Evolutionary conservation across 2,113 vertebrate genomes (phyloP).

Genomic region (Silurus meridionalis): DNA sequence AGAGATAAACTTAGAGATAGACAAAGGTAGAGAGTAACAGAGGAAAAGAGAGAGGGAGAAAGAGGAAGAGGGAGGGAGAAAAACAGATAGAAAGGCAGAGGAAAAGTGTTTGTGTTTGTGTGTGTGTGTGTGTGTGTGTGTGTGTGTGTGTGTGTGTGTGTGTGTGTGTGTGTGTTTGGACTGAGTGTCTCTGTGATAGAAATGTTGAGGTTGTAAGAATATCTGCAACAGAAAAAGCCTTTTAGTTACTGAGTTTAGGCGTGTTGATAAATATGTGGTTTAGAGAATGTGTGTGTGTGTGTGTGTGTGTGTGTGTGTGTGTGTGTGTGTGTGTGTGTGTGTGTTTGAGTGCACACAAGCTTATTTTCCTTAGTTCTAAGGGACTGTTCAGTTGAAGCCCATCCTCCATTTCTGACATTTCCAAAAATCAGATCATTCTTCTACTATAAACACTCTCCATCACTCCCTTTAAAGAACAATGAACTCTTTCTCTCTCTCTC

Average conservation of each 20-base stretch:
- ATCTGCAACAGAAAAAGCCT: not conserved
- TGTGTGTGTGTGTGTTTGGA: conserved; percentile 41
- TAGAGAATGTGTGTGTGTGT: not conserved
- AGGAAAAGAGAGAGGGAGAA: too few relatives aligned
- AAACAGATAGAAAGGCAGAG: too few relatives aligned
- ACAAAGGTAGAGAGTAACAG: too few relatives aligned
- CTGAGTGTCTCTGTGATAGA: not conserved
- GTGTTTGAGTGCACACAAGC: too few relatives aligned
- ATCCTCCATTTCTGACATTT: conserved; percentile 10
- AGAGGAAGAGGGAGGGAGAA: too few relatives aligned
- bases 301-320: conserved; percentile 59
- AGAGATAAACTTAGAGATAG: too few relatives aligned
- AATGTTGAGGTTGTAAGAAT: not conserved
- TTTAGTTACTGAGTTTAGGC: not conserved
- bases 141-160: conserved; percentile 3
- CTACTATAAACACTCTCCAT: conserved; percentile 62
- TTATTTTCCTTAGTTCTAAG: conserved; percentile 69
- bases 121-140: conserved; percentile 25
- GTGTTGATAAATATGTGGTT: conserved; percentile 17
- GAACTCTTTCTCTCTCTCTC: conserved; percentile 49
- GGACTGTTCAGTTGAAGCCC: not conserved
- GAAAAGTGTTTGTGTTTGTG: conserved; percentile 9
- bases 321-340: conserved; percentile 52
- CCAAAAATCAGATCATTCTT: conserved; percentile 63
- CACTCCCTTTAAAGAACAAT: conserved; percentile 66